Evolutionary conservation across 2,888 invertebrate genomes (phyloP).

Genomic region (Patella caerulea): DNA sequence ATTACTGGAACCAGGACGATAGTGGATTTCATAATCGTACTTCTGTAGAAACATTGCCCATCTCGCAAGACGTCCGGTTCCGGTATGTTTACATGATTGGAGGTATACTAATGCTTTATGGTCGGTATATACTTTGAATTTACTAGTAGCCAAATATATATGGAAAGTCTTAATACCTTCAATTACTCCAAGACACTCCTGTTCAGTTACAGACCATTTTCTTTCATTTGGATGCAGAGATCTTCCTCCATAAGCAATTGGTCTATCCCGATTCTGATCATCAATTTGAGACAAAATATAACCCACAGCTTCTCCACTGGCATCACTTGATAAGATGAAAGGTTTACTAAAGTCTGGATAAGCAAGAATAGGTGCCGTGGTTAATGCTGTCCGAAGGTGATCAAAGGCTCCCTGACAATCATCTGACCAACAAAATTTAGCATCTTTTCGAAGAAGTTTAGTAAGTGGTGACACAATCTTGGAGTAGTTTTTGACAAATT

Average conservation of each 20-base stretch:
- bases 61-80: conserved; percentile 28
- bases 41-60: conserved; percentile 27
- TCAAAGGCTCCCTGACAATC: conserved; percentile 35
- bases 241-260: conserved; percentile 39
- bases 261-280: conserved; percentile 29
- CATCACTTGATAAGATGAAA: conserved; percentile 37
- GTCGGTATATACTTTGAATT: conserved; percentile 42
- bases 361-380: conserved; percentile 34
- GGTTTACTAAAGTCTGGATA: conserved; percentile 36
- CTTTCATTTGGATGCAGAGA: conserved; percentile 31
- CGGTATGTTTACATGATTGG: conserved; percentile 30
- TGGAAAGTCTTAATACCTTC: conserved; percentile 39
- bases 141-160: conserved; percentile 34
- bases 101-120: conserved; percentile 39
- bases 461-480: conserved; percentile 38
- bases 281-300: conserved; percentile 37
- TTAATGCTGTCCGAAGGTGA: conserved; percentile 24
- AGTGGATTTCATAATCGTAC: conserved; percentile 21
- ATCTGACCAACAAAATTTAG: conserved; percentile 35
- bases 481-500: conserved; percentile 38
- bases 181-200: conserved; percentile 39
- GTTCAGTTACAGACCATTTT: conserved; percentile 35
- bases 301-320: conserved; percentile 32
- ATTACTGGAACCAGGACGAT: conserved; percentile 25
- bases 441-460: conserved; percentile 31